phyloP scores from a whole-genome alignment of 2,113 vertebrate genomes.

The Myotis lucifugus region DNA sequence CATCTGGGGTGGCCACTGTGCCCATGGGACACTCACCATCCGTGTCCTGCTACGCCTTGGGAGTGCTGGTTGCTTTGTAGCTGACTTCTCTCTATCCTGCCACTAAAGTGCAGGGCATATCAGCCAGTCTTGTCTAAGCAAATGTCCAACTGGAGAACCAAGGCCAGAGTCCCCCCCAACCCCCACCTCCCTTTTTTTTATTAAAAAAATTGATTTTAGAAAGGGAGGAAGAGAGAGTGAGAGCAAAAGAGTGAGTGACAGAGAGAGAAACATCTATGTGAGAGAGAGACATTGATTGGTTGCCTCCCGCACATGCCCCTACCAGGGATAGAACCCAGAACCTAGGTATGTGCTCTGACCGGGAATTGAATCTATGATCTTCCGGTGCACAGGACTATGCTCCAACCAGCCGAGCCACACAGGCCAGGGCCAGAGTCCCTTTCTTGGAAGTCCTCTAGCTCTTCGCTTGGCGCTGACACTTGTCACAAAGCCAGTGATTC shows the following conservation, averaged over 20 bases:
- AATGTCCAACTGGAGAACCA: neutral
- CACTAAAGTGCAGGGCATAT: neutral
- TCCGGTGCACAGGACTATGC: no score
- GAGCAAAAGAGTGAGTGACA: neutral
- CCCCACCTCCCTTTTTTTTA: no score
- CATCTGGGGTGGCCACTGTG: neutral
- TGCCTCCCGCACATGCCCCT: neutral
- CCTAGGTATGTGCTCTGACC: neutral
- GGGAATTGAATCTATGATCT: neutral
- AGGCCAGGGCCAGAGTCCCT: neutral
- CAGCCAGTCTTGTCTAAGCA: neutral
- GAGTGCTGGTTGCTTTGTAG: neutral
- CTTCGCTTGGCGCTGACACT: neutral
- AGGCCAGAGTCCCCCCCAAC: no score
- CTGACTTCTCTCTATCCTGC: neutral
- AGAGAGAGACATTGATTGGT: neutral
- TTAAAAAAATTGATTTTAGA: neutral
- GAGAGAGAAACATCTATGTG: neutral
- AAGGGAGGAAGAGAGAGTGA: neutral
- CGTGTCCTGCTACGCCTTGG: neutral
- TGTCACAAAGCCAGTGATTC: neutral
- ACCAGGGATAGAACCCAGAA: neutral
- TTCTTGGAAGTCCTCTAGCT: neutral
- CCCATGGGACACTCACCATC: no score
- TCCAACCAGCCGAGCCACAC: neutral